These are phyloP conservation scores for Tortrix viridana DNA, from an alignment of 2,888 invertebrate species.

Conservation along the genomic window DNA sequence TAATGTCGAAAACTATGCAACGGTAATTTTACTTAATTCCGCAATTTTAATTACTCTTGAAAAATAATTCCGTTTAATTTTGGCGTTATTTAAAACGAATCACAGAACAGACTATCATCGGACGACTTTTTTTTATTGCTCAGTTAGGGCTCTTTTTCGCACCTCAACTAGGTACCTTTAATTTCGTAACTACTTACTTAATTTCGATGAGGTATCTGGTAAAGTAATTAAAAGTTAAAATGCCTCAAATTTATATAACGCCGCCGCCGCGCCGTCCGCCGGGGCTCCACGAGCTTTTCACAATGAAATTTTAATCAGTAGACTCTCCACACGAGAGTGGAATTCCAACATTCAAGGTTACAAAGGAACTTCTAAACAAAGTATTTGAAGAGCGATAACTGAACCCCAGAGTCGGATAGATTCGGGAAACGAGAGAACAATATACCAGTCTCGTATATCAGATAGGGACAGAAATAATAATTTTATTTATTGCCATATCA, in stretches of 20 bases:
- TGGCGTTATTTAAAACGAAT: too few relatives aligned
- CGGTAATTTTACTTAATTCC: too few relatives aligned
- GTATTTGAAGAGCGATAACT: conserved; percentile 79
- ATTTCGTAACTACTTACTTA: too few relatives aligned
- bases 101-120: too few relatives aligned
- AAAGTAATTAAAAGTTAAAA: conserved; percentile 12
- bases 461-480: conserved; percentile 58
- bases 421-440: conserved; percentile 53
- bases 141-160: too few relatives aligned
- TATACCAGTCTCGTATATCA: conserved; percentile 34
- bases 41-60: too few relatives aligned
- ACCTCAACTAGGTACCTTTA: too few relatives aligned
- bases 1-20: conserved; percentile 2
- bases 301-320: conserved; percentile 36
- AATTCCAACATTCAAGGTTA: conserved; percentile 76
- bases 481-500: conserved; percentile 81
- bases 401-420: conserved; percentile 61
- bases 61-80: too few relatives aligned
- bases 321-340: conserved; percentile 49
- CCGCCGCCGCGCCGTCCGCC: background rate
- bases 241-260: conserved; percentile 28
- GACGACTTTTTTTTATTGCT: too few relatives aligned
- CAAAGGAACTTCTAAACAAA: conserved; percentile 72
- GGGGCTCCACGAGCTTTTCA: conserved; percentile 27
- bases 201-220: too few relatives aligned